These are phyloP conservation scores for Centropristis striata DNA, from an alignment of 2,113 vertebrate species.

Conservation along the genomic window DNA sequence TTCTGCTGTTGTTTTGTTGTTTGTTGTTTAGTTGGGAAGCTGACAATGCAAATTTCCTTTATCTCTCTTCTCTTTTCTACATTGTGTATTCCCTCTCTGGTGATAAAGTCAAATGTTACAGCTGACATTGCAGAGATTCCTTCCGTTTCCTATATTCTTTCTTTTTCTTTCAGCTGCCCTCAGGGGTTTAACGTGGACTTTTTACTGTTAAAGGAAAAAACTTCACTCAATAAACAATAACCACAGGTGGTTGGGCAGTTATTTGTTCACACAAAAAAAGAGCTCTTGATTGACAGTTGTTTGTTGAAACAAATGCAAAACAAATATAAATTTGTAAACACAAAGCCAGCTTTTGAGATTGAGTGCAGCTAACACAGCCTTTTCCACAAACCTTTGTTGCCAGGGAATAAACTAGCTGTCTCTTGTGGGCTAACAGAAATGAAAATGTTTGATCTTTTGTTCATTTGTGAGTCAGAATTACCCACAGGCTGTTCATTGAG, in stretches of 20 bases:
- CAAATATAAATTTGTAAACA: slow-evolving; percentile 9
- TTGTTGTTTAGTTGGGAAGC: not conserved
- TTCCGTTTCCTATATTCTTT: slow-evolving; percentile 52
- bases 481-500: slow-evolving; percentile 6
- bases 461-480: slow-evolving; percentile 5
- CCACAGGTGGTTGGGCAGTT: slow-evolving; percentile 66
- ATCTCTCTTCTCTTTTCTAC: not conserved
- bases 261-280: slow-evolving; percentile 46
- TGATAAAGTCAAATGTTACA: slow-evolving; percentile 33
- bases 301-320: slow-evolving; percentile 23
- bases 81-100: slow-evolving; percentile 7
- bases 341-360: not conserved
- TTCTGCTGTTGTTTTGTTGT: not conserved
- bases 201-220: slow-evolving; percentile 59
- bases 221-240: slow-evolving; percentile 67
- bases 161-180: slow-evolving; percentile 52
- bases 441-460: slow-evolving; percentile 19
- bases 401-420: not conserved
- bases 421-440: slow-evolving; percentile 7
- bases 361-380: not conserved
- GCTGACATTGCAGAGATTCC: slow-evolving; percentile 66
- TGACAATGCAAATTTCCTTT: not conserved
- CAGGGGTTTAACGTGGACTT: slow-evolving; percentile 63
- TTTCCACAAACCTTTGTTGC: not conserved
- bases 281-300: slow-evolving; percentile 22